phyloP scores from a whole-genome alignment of 2,888 invertebrate species.

The Myathropa florea region DNA sequence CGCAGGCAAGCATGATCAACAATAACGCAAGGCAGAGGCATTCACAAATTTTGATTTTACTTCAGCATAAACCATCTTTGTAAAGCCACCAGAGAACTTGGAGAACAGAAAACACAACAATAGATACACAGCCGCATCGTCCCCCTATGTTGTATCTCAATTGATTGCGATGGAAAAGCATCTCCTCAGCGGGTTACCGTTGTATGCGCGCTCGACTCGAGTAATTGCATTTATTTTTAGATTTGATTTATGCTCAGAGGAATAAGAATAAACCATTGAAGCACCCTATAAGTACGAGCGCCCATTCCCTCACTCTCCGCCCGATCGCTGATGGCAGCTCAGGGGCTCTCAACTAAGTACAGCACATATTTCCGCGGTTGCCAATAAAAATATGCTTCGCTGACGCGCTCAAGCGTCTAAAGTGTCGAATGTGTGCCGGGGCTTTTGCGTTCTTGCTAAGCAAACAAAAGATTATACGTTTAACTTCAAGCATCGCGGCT shows the following conservation, averaged over 20 bases:
- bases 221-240: constrained; percentile 70
- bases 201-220: constrained; percentile 45
- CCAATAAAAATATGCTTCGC: constrained; percentile 24
- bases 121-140: constrained; percentile 16
- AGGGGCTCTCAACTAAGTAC: too few relatives aligned
- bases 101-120: constrained; percentile 34
- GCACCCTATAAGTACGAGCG: too few relatives aligned
- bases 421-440: constrained; percentile 22
- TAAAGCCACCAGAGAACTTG: background rate
- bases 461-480: constrained; percentile 49
- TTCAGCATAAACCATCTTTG: constrained; percentile 36
- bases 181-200: constrained; percentile 39
- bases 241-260: constrained; percentile 60
- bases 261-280: background rate
- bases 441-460: constrained; percentile 48
- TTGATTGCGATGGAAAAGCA: constrained; percentile 63
- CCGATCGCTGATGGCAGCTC: background rate
- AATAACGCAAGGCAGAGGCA: background rate
- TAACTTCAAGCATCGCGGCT: constrained; percentile 52
- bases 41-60: constrained; percentile 27
- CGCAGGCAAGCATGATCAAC: constrained; percentile 21
- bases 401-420: background rate
- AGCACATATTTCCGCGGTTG: background rate
- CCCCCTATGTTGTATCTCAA: constrained; percentile 35
- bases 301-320: background rate